phyloP scores from a whole-genome alignment of 1,140 invertebrate species.

The Lepidurus apus region DNA sequence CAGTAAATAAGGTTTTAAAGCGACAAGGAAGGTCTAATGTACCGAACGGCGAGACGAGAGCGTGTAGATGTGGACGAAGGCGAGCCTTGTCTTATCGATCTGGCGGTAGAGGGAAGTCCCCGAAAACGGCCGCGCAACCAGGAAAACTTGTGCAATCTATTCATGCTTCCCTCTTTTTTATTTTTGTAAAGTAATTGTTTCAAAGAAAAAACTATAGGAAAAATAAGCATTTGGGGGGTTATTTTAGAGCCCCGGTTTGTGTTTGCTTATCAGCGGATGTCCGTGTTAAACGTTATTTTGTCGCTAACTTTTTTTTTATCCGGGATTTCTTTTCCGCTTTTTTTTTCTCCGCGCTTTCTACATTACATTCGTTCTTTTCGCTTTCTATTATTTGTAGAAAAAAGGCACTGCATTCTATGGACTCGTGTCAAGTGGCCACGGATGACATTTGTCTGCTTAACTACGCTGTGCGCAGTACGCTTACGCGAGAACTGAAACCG shows the following conservation, averaged over 20 bases:
- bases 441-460: not conserved
- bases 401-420: not conserved
- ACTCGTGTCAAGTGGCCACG: slow-evolving; percentile 3
- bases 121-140: slow-evolving; percentile 3
- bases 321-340: not conserved
- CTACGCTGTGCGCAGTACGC: not conserved
- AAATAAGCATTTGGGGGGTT: not conserved
- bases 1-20: not conserved
- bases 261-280: not conserved
- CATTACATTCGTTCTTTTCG: not conserved
- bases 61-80: not conserved
- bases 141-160: slow-evolving; percentile 15
- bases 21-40: not conserved
- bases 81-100: slow-evolving; percentile 9
- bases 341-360: not conserved
- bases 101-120: slow-evolving; percentile 12
- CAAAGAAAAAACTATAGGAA: not conserved
- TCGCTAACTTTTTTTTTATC: not conserved
- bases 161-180: not conserved
- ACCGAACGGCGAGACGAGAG: not conserved
- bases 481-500: not conserved
- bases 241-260: not conserved
- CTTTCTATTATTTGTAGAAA: not conserved
- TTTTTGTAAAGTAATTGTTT: not conserved
- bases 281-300: not conserved